Percentiles rank a stretch among this genome's conserved stretches.
Evolutionary conservation across 2,113 vertebrate genomes (phyloP).

Genomic region (Ploceus nigricollis): DNA sequence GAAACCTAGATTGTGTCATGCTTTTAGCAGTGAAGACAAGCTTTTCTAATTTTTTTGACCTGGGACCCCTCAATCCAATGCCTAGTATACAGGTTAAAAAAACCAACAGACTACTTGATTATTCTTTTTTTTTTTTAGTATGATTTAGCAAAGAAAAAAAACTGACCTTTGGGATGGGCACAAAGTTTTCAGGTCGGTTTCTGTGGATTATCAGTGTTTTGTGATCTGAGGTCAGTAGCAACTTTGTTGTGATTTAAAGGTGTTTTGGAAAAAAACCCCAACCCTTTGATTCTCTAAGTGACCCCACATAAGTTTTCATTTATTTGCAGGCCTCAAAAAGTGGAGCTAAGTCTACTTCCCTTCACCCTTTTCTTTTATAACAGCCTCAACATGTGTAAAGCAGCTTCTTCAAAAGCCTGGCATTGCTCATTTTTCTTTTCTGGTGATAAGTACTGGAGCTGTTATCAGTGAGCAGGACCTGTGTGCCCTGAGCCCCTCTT

Average conservation of each 20-base stretch:
- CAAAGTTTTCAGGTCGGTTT: background rate
- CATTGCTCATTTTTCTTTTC: background rate
- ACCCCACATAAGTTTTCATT: background rate
- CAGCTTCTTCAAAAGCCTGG: background rate
- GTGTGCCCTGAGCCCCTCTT: background rate
- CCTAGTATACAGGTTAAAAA: background rate
- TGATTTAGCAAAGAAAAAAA: background rate
- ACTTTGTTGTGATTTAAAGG: background rate
- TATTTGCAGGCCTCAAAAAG: background rate
- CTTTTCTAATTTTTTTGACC: background rate
- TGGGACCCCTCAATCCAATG: background rate
- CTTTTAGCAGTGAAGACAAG: background rate
- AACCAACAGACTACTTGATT: rapidly evolving
- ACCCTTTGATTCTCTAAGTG: background rate
- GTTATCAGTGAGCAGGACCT: background rate
- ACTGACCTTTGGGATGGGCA: background rate
- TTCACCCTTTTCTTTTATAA: background rate
- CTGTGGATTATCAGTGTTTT: background rate
- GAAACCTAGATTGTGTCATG: background rate
- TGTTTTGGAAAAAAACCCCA: rapidly evolving
- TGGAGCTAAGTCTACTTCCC: background rate
- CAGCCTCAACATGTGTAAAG: background rate
- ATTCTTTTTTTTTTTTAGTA: background rate
- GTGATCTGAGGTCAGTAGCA: background rate
- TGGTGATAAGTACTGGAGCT: background rate